phyloP scores from a whole-genome alignment of 2,113 vertebrate genomes.

The Turdus rufiventris region DNA sequence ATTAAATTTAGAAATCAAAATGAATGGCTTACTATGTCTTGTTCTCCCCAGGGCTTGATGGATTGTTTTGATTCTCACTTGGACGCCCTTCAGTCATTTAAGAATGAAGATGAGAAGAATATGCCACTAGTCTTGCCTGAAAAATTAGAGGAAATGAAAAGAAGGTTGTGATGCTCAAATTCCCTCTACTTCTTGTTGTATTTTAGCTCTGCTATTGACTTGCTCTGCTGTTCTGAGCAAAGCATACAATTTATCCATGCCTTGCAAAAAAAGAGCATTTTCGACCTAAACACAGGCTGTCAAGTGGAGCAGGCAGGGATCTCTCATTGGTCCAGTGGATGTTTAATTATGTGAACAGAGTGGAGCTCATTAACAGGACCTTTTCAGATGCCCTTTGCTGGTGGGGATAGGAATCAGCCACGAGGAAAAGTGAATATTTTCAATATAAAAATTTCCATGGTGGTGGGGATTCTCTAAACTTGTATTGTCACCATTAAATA shows the following conservation, averaged over 20 bases:
- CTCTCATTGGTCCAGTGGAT: background rate
- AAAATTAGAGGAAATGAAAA: constrained; percentile 90
- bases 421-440: background rate
- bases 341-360: background rate
- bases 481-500: background rate
- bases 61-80: constrained; percentile 77
- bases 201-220: background rate
- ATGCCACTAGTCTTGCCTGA: constrained; percentile 78
- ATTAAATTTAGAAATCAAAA: no score
- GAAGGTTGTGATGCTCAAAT: constrained; percentile 75
- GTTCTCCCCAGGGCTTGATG: constrained; percentile 78
- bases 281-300: background rate
- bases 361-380: background rate
- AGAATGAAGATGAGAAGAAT: constrained; percentile 80
- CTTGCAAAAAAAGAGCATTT: background rate
- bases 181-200: background rate
- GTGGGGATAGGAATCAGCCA: background rate
- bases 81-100: constrained; percentile 81
- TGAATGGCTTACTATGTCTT: background rate
- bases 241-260: background rate
- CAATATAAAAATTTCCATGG: background rate
- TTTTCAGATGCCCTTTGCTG: background rate
- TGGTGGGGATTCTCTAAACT: background rate
- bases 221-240: background rate
- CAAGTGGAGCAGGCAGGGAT: background rate